Evolutionary conservation across 2,113 vertebrate genomes (phyloP), one percentile per base, ranked within the genome.

Genomic region (Loxodonta africana): DNA sequence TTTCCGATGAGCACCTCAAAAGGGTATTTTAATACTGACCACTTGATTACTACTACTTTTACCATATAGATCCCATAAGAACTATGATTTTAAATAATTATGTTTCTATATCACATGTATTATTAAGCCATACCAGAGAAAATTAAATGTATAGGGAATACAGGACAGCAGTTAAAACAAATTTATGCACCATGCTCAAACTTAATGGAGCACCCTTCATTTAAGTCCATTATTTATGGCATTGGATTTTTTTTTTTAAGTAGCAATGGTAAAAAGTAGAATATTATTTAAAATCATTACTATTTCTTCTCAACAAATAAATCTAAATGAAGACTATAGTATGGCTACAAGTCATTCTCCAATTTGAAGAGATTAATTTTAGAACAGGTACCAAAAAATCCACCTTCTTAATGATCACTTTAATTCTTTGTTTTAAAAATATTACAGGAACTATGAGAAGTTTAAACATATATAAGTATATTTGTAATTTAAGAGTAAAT

Each of bases 221-320:
- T 81, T 83, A 30, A 91, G 82, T 90, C n/a, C 18, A 67, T 44
- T 69, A 87, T 76, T 60, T 48, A 8, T 60, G 60, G 76, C 26
- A 73, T 1, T 85, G 44, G 11, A 48, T 53, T 77, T 51, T 73
- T 88, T 88, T 92, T 88, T 88, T 92, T 23, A 96, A 85, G 37
- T 18, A 95, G 33, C 37, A 84, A 88, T 85, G 12, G 12, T 90
- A 74, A 67, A 86, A 95, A 44, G 6, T 41, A 95, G 33, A 74
- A 60, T 37, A 51, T 25, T 81, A 21, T 84, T 95, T 93, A 41
- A 89, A 92, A 90, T 51, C 41, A 85, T n/a, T 60, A 63, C 44
- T 57, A 95, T 57, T 69, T 82, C 57, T 81, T 90, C n/a, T 88
- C 88, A 96, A 95, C 63, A 95, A 96, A 90, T 65, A 96, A 83